Conservation (phyloP, 2,888 invertebrate genomes). For the Rhamnusium bicolor region DNA sequence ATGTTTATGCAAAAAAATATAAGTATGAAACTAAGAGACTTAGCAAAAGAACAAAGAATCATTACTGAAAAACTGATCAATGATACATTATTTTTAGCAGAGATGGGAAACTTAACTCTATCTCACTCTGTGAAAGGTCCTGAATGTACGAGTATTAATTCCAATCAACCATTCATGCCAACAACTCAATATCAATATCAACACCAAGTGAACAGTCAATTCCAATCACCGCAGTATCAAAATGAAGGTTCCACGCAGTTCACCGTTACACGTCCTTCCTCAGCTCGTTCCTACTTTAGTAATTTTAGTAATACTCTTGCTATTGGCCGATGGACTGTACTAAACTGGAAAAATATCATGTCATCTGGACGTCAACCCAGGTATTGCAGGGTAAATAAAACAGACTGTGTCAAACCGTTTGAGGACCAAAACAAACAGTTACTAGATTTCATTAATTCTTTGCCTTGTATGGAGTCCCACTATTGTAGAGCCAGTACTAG, state of each 20-base stretch:
- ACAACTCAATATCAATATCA: background rate
- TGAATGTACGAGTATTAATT: background rate
- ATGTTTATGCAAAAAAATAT: background rate
- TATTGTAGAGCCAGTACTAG: too few species aligned
- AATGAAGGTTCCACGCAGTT: too few species aligned
- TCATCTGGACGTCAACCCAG: background rate
- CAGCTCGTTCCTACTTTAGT: too few species aligned
- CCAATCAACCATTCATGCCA: background rate
- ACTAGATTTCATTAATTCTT: background rate
- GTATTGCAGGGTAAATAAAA: background rate
- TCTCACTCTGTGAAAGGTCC: background rate
- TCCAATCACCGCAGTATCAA: background rate
- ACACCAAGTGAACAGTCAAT: background rate
- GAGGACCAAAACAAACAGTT: background rate
- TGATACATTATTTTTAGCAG: conserved; percentile 23
- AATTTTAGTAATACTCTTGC: background rate
- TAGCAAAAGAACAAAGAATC: conserved; percentile 10
- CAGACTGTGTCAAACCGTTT: background rate
- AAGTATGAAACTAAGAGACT: background rate
- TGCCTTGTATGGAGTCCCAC: too few species aligned
- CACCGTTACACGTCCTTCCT: too few species aligned
- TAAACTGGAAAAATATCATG: background rate
- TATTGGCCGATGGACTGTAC: background rate
- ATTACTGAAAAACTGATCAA: conserved; percentile 28
- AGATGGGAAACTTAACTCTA: conserved; percentile 16